phyloP scores from a whole-genome alignment of 2,888 invertebrate species.

The Volucella bombylans region DNA sequence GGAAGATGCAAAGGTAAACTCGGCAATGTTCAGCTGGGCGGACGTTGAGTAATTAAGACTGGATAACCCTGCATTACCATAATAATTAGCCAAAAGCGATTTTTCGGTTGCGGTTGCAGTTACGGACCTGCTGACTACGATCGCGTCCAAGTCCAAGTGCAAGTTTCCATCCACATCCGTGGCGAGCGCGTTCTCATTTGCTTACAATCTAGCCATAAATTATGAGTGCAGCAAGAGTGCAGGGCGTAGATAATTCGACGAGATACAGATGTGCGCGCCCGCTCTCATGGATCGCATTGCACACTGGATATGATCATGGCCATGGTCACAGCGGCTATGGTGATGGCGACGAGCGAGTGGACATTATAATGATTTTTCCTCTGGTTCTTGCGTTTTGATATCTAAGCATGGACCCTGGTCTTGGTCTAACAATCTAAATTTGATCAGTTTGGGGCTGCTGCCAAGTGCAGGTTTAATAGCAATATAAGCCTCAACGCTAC shows the following conservation, averaged over 20 bases:
- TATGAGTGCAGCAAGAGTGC: slow-evolving; percentile 71
- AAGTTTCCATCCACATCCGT: not conserved
- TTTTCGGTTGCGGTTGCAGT: slow-evolving; percentile 62
- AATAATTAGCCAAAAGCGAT: slow-evolving; percentile 76
- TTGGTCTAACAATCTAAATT: slow-evolving; percentile 70
- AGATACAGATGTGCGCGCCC: slow-evolving; percentile 72
- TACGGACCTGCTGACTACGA: not conserved
- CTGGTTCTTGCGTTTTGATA: slow-evolving; percentile 5
- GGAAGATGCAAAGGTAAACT: slow-evolving; percentile 54
- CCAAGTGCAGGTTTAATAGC: slow-evolving; percentile 59
- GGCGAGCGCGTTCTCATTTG: slow-evolving; percentile 69
- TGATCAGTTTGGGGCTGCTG: slow-evolving; percentile 72
- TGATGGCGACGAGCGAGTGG: slow-evolving; percentile 69
- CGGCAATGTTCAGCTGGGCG: slow-evolving; percentile 73
- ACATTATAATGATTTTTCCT: slow-evolving; percentile 51
- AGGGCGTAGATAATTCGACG: slow-evolving; percentile 72
- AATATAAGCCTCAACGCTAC: slow-evolving; percentile 39
- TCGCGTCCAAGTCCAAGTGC: not conserved
- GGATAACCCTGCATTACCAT: slow-evolving; percentile 75
- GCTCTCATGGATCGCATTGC: slow-evolving; percentile 63
- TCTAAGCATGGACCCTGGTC: slow-evolving; percentile 26
- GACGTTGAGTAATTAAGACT: slow-evolving; percentile 76
- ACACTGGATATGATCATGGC: slow-evolving; percentile 13
- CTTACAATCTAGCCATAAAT: slow-evolving; percentile 75
- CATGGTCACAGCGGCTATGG: not conserved